phyloP scores from a whole-genome alignment of 2,888 invertebrate species.

The Uloborus plumipes region DNA sequence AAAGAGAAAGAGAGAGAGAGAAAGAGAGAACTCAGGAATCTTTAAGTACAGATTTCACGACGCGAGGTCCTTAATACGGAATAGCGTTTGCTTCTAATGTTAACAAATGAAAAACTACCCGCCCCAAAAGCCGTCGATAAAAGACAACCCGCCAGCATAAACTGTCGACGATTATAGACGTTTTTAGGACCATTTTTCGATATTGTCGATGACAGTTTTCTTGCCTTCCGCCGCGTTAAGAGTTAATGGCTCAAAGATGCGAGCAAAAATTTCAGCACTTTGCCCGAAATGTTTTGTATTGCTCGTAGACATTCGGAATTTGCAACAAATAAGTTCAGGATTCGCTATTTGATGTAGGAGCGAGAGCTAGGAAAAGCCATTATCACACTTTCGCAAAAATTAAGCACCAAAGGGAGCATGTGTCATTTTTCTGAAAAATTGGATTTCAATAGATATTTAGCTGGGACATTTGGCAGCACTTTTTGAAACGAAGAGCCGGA shows the following conservation, averaged over 20 bases:
- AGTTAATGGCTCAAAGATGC: constrained; percentile 39
- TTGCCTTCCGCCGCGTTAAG: constrained; percentile 5
- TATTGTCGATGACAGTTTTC: constrained; percentile 52
- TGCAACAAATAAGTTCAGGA: constrained; percentile 1
- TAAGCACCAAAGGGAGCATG: constrained; percentile 1
- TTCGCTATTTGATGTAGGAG: constrained; percentile 44
- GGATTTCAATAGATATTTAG: constrained; percentile 39
- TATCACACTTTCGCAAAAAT: constrained; percentile 12
- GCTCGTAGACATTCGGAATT: background rate
- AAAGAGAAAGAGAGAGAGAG: constrained; percentile 12
- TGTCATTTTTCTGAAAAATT: constrained; percentile 19
- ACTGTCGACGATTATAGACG: constrained; percentile 51
- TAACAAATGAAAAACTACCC: constrained; percentile 59
- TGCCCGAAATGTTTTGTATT: constrained; percentile 21
- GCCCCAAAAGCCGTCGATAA: background rate
- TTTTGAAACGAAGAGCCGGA: no score
- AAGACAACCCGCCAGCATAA: constrained; percentile 1
- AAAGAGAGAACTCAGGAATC: constrained; percentile 16
- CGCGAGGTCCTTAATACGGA: constrained; percentile 39
- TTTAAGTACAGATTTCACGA: constrained; percentile 57
- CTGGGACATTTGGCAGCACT: no score
- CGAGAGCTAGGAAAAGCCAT: constrained; percentile 42
- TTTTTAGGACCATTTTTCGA: constrained; percentile 51
- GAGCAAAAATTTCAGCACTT: constrained; percentile 19
- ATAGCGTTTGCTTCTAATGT: constrained; percentile 59